Percentiles rank a stretch among this genome's conserved stretches.
Conservation (phyloP, 2,888 invertebrate species). For the Camptogramma bilineatum region DNA sequence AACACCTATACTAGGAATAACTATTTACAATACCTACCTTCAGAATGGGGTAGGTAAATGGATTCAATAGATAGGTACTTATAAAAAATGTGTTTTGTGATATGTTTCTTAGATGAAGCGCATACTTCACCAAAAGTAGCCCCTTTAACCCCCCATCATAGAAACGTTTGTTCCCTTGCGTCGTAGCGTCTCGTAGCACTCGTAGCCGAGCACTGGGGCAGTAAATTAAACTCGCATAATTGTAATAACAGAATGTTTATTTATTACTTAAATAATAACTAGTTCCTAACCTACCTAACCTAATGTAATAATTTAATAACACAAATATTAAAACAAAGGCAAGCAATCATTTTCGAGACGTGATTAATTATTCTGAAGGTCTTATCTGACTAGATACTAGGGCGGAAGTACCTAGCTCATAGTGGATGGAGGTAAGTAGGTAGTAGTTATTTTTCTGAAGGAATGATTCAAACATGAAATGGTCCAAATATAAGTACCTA, state of each 20-base stretch:
- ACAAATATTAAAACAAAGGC: conserved; percentile 5
- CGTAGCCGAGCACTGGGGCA: not conserved
- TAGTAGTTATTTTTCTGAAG: not conserved
- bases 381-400: conserved; percentile 11
- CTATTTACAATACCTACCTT: no score
- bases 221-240: not conserved
- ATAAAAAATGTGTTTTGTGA: no score
- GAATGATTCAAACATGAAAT: no score
- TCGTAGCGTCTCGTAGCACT: not conserved
- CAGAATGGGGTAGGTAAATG: no score
- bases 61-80: no score
- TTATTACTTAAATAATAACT: conserved; percentile 1
- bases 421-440: not conserved
- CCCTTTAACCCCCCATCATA: no score
- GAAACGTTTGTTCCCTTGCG: not conserved
- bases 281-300: not conserved
- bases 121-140: no score
- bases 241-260: conserved; percentile 5
- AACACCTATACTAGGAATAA: no score
- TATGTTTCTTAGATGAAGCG: no score
- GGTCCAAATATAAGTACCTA: no score
- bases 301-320: conserved; percentile 24
- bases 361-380: not conserved
- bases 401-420: conserved; percentile 2
- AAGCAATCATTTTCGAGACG: not conserved